Percentiles rank a stretch among this genome's conserved stretches.
phyloP scores from a whole-genome alignment of 2,797 vertebrate species.

The Chaetodon trifasciatus region DNA sequence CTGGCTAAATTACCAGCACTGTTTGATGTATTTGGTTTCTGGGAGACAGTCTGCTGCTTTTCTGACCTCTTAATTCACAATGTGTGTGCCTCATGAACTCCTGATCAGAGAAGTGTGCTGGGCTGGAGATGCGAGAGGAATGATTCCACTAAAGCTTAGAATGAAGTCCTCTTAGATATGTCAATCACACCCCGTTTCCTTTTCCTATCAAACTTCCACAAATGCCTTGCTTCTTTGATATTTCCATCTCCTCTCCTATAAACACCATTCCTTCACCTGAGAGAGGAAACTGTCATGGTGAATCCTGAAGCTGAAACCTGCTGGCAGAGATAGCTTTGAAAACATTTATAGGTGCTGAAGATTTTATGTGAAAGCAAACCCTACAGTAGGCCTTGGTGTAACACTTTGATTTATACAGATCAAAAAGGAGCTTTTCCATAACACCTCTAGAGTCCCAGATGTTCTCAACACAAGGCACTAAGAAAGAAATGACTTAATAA shows the following conservation, averaged over 20 bases:
- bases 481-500: neutral
- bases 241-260: constrained; percentile 30
- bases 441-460: neutral
- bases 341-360: constrained; percentile 32
- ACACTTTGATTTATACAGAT: constrained; percentile 26
- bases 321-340: constrained; percentile 44
- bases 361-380: constrained; percentile 27
- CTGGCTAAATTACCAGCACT: neutral
- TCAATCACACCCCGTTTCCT: constrained; percentile 18
- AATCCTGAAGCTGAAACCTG: constrained; percentile 29
- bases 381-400: neutral
- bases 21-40: neutral
- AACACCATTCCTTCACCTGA: constrained; percentile 30
- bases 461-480: neutral
- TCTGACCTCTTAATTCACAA: constrained; percentile 13
- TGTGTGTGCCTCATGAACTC: constrained; percentile 23
- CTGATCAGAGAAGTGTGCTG: neutral
- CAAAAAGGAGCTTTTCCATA: constrained; percentile 21
- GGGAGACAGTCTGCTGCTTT: neutral
- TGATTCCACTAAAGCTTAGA: constrained; percentile 14
- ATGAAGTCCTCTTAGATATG: constrained; percentile 14
- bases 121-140: neutral
- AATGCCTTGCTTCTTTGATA: constrained; percentile 38
- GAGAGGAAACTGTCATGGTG: constrained; percentile 35
- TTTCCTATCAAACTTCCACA: constrained; percentile 23